phyloP scores from a whole-genome alignment of 2,888 invertebrate species.

The Antheraea yamamai region DNA sequence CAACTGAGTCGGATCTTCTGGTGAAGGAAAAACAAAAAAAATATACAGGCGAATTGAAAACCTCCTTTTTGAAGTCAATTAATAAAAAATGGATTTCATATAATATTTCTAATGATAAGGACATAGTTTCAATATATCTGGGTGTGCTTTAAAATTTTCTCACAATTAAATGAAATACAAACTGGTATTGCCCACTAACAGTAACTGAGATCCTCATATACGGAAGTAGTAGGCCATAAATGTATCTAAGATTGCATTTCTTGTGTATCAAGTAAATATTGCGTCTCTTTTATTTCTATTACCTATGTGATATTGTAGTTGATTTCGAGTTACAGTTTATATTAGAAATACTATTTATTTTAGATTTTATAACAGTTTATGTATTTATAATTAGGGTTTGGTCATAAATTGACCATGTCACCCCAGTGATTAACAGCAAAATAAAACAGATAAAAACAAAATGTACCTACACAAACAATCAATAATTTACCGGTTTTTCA shows the following conservation, averaged over 20 bases:
- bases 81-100: neutral
- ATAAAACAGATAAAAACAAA: too few species aligned
- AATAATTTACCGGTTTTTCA: too few species aligned
- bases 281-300: neutral
- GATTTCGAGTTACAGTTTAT: neutral
- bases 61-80: too few species aligned
- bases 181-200: neutral
- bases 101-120: neutral
- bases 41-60: too few species aligned
- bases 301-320: neutral
- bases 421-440: too few species aligned
- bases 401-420: too few species aligned
- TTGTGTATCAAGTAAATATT: neutral
- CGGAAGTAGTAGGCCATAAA: neutral
- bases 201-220: neutral
- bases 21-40: too few species aligned
- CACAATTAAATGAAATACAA: neutral
- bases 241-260: neutral
- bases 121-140: neutral
- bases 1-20: too few species aligned
- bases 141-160: neutral
- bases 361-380: neutral
- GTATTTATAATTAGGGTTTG: too few species aligned
- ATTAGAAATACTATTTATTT: neutral
- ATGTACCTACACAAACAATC: too few species aligned